Percentiles rank a stretch among this genome's conserved stretches.
phyloP scores from a whole-genome alignment of 2,113 vertebrate genomes.

The Micromys minutus region DNA sequence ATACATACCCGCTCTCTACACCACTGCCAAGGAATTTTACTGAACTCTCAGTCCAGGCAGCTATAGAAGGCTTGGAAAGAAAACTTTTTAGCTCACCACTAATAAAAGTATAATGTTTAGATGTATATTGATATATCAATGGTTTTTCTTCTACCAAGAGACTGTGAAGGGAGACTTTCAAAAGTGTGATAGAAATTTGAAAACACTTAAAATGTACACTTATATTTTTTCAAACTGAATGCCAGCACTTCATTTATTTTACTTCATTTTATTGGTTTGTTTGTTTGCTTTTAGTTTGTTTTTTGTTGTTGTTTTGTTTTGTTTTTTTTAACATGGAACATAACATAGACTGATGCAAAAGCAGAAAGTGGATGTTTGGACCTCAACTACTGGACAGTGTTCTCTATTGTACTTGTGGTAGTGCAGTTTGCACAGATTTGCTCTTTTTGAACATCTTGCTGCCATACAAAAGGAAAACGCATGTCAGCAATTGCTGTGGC shows the following conservation, averaged over 20 bases:
- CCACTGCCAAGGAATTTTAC: neutral
- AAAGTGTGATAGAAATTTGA: neutral
- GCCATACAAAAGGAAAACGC: neutral
- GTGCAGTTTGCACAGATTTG: neutral
- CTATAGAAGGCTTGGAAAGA: neutral
- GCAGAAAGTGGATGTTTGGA: neutral
- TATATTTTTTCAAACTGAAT: neutral
- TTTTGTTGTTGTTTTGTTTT: neutral
- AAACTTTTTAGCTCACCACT: neutral
- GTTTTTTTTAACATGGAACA: neutral
- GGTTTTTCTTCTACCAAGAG: neutral
- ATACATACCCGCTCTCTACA: neutral
- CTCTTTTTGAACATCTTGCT: neutral
- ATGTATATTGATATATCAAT: neutral
- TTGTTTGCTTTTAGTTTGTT: neutral
- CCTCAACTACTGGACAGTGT: neutral
- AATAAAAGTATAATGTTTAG: neutral
- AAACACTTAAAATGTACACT: neutral
- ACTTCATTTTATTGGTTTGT: no score
- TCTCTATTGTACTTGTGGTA: neutral
- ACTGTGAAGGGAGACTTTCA: neutral
- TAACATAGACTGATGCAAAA: neutral
- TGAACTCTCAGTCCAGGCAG: neutral
- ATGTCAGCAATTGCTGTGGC: neutral
- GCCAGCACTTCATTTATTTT: neutral